Base-by-base conservation (phyloP, 2,888 invertebrate species). In the Ectemnius continuus region DNA sequence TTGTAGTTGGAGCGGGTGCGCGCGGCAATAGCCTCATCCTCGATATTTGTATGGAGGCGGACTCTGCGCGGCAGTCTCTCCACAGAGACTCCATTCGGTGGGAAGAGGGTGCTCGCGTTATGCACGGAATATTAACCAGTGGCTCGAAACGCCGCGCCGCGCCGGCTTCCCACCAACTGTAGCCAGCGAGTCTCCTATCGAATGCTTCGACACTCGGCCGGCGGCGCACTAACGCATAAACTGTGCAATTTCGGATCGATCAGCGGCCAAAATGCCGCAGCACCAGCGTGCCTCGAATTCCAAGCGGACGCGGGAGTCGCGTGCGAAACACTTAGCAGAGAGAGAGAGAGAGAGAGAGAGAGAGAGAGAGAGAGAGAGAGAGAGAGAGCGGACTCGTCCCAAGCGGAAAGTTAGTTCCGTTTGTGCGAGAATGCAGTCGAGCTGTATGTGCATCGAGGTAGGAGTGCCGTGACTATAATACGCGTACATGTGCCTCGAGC, bases 191-290 rank as follows among this genome's bases (percentile, higher is more conserved):
- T 14, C 26, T 58, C 18, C 18, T 52, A 16, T 52, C 16, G 58
- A 26, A 58, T 20, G 14, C n/a, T 8, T 14, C 18, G 48, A 48
- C 26, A 52, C 52, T 52, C 16, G 52, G 16, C 16, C 20, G 4
- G 18, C 45, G 61, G 18, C 45, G 61, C 67, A 52, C 60, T 70
- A 52, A 52, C 52, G 52, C 52, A 20, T 18, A 58, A 58, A 58
- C 58, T 20, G 23, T 26, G 18, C 26, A 23, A 58, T 26, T 58
- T 58, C 26, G 26, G 58, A 58, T 58, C 58, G 58, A 58, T 58
- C 58, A 20, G 26, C 13, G 14, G 26, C 58, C 52, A 16, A 52
- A 52, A 52, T 52, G 58, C 58, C 20, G 5, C 20, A 13, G 16
- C 13, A 4, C 0, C 2, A 26, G 58, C 58, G 58, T 18, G 26